Conservation (phyloP, 1,140 invertebrate species). For the Kradibia gibbosae region DNA sequence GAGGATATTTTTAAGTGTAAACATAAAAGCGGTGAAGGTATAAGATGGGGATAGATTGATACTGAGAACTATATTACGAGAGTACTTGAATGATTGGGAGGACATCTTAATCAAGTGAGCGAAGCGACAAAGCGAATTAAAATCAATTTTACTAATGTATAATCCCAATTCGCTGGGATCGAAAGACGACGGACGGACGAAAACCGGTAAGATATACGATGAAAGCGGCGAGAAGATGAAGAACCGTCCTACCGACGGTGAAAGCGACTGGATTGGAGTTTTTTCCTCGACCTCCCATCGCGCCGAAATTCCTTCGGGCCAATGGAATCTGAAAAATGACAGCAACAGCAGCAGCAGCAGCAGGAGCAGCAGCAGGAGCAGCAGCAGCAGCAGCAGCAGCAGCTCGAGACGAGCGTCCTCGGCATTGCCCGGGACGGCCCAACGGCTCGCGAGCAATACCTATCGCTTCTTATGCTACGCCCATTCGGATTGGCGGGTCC, state of each 20-base stretch:
- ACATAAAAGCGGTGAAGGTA: neutral
- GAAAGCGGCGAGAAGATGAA: constrained; percentile 3
- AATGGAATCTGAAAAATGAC: constrained; percentile 52
- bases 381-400: too few species aligned
- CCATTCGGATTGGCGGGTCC: neutral
- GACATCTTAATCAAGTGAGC: constrained; percentile 18
- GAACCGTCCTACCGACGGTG: constrained; percentile 39
- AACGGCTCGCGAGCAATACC: neutral
- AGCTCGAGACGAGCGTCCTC: too few species aligned
- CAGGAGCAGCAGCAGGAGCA: too few species aligned
- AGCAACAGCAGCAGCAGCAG: too few species aligned
- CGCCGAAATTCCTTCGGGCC: constrained; percentile 27
- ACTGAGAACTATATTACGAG: neutral
- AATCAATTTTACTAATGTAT: constrained; percentile 20
- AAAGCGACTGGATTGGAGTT: constrained; percentile 46
- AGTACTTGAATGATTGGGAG: neutral
- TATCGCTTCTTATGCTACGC: neutral
- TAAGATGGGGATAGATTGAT: neutral
- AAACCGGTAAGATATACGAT: neutral
- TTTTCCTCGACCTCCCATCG: constrained; percentile 33
- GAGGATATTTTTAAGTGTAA: neutral
- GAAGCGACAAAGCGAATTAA: neutral
- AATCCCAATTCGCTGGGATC: neutral
- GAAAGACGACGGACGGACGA: neutral
- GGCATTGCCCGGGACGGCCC: neutral